phyloP scores from a whole-genome alignment of 2,113 vertebrate genomes.

The Ancistrus triradiatus region DNA sequence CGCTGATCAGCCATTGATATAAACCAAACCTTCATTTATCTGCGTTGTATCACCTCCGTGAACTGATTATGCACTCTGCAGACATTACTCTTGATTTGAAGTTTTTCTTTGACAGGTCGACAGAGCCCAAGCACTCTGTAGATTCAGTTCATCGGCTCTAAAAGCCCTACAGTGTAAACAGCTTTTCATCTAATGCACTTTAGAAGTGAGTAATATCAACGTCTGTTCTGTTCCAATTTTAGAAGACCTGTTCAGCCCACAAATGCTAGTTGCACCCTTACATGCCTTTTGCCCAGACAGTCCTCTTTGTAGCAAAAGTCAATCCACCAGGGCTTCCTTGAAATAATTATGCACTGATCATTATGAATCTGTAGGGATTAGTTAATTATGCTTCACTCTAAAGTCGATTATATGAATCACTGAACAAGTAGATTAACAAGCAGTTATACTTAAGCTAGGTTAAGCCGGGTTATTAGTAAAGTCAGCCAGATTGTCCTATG shows the following conservation, averaged over 20 bases:
- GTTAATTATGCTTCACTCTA: neutral
- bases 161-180: constrained; percentile 41
- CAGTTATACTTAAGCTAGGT: neutral
- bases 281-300: neutral
- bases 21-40: neutral
- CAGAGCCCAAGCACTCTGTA: constrained; percentile 8
- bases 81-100: constrained; percentile 8
- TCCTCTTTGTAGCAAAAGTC: neutral
- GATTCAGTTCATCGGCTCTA: constrained; percentile 22
- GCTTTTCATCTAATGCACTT: neutral
- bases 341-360: neutral
- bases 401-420: too few relatives aligned
- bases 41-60: neutral
- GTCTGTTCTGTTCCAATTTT: too few relatives aligned
- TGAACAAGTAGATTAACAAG: neutral
- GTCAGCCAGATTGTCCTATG: neutral
- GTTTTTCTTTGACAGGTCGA: constrained; percentile 7
- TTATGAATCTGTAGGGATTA: neutral
- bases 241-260: neutral
- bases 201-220: constrained; percentile 23
- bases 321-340: too few relatives aligned
- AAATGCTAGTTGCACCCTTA: neutral
- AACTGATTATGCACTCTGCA: neutral
- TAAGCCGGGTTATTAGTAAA: neutral
- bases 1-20: neutral